Conservation (phyloP, 1,140 invertebrate species). For the Drosophila burlai region DNA sequence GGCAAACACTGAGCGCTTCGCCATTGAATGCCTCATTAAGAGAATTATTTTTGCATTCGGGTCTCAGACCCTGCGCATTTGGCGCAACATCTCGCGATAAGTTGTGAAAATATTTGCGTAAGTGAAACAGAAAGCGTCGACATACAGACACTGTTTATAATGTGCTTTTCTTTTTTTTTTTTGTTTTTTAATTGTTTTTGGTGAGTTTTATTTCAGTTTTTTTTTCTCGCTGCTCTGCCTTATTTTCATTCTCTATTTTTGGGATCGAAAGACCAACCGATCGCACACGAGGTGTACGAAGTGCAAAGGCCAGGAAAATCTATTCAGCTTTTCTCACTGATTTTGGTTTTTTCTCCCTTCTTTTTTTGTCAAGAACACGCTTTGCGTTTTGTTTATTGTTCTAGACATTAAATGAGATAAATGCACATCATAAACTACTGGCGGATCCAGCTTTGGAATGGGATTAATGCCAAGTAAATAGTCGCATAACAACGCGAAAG, state of each 20-base stretch:
- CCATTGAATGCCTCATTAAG: slow-evolving; percentile 37
- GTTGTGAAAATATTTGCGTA: slow-evolving; percentile 77
- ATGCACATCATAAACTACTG: slow-evolving; percentile 44
- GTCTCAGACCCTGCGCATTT: slow-evolving; percentile 62
- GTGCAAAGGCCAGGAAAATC: slow-evolving; percentile 38
- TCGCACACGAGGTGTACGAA: slow-evolving; percentile 7
- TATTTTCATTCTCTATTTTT: slow-evolving; percentile 32
- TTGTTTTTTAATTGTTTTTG: not conserved
- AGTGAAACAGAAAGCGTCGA: slow-evolving; percentile 74
- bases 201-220: not conserved
- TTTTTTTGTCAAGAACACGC: slow-evolving; percentile 40
- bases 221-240: not conserved
- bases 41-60: slow-evolving; percentile 52
- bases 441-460: slow-evolving; percentile 5
- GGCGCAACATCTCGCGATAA: slow-evolving; percentile 72
- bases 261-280: slow-evolving; percentile 23
- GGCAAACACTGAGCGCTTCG: slow-evolving; percentile 17
- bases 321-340: not conserved
- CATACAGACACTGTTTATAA: slow-evolving; percentile 20
- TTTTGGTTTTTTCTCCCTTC: not conserved
- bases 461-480: slow-evolving; percentile 40
- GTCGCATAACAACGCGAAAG: slow-evolving; percentile 17
- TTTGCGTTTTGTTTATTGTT: slow-evolving; percentile 50
- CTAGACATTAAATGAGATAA: slow-evolving; percentile 52
- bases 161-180: not conserved